These are phyloP conservation scores for Ctena decussata DNA, from an alignment of 2,888 invertebrate species.

Conservation along the genomic window DNA sequence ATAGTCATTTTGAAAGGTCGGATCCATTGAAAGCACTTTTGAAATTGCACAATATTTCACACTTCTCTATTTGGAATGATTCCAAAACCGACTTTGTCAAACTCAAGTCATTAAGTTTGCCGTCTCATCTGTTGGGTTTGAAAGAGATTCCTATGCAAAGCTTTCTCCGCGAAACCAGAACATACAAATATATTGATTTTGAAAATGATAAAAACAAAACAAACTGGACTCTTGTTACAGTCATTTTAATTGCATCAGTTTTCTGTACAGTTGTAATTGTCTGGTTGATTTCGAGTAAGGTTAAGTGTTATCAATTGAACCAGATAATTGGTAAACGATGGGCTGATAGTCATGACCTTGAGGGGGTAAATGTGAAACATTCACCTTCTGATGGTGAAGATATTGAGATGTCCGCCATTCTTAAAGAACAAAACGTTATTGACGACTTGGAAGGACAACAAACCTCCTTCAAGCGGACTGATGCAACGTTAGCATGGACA, in stretches of 20 bases:
- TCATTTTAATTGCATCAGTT: background rate
- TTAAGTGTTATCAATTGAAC: background rate
- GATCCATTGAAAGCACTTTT: background rate
- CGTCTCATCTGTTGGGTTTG: background rate
- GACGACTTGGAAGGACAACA: slow-evolving; percentile 5
- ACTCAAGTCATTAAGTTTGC: background rate
- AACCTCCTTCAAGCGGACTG: slow-evolving; percentile 12
- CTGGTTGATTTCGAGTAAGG: background rate
- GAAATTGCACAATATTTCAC: background rate
- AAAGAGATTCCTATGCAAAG: background rate
- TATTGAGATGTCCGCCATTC: slow-evolving; percentile 4
- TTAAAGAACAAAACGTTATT: background rate
- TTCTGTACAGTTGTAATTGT: background rate
- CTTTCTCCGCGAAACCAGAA: background rate
- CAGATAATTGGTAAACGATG: slow-evolving; percentile 9
- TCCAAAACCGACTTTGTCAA: background rate
- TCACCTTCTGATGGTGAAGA: slow-evolving; percentile 1
- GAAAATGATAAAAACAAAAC: background rate
- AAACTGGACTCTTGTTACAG: background rate
- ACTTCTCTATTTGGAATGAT: background rate
- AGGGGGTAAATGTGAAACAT: slow-evolving; percentile 19
- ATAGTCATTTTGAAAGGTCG: background rate
- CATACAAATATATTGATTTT: background rate
- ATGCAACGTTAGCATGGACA: slow-evolving; percentile 6
- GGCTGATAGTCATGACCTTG: slow-evolving; percentile 22